These are phyloP conservation scores for Capromys pilorides DNA, from an alignment of 2,797 vertebrate genomes.

Conservation along the genomic window DNA sequence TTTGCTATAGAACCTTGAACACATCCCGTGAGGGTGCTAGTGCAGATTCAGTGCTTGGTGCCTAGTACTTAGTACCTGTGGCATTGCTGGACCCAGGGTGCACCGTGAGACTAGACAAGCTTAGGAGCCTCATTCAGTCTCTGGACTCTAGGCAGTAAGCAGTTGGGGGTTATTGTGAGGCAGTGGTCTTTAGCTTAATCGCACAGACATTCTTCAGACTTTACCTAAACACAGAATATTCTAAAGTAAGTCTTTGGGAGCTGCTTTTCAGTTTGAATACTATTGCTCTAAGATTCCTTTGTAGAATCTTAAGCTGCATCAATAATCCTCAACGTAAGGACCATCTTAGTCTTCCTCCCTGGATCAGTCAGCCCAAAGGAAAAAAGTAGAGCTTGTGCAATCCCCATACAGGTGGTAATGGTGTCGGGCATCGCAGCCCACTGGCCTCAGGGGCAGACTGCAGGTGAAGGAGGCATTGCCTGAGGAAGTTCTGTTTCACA, in stretches of 20 bases:
- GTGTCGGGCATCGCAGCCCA: not conserved
- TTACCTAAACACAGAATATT: not conserved
- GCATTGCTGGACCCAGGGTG: not conserved
- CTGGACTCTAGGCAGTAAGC: conserved; percentile 19
- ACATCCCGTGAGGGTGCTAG: not conserved
- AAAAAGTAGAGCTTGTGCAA: not conserved
- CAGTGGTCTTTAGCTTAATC: not conserved
- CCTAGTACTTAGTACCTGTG: not conserved
- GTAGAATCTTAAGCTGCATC: not conserved
- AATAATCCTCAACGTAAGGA: not conserved
- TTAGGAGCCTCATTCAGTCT: not conserved
- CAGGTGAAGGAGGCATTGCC: not conserved
- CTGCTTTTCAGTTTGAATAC: not conserved
- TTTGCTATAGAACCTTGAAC: conserved; percentile 9
- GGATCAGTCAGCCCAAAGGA: not conserved
- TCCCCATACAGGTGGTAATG: not conserved
- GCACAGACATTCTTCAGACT: not conserved
- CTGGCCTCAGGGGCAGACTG: not conserved
- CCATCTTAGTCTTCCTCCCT: not conserved
- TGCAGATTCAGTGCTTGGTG: not conserved
- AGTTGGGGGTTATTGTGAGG: not conserved
- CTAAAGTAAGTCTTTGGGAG: not conserved
- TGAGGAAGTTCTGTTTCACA: not conserved
- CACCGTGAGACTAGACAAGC: not conserved
- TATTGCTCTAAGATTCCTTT: not conserved